Evolutionary conservation across 2,797 vertebrate genomes (phyloP).

Genomic region (Rhabdophis nuchalis): DNA sequence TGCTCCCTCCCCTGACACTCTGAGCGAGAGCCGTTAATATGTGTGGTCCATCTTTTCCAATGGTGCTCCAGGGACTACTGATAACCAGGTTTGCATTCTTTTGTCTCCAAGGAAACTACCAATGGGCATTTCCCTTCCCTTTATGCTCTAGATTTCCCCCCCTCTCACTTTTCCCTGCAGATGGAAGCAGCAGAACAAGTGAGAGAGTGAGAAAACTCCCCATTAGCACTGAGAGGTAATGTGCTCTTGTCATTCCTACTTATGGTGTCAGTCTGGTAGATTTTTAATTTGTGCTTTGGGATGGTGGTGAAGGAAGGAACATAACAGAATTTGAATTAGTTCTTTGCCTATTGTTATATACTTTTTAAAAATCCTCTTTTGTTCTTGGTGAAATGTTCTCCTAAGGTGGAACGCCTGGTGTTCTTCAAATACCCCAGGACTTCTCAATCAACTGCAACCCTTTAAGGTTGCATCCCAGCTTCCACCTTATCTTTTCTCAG

Average conservation of each 20-base stretch:
- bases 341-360: background rate
- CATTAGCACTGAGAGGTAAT: background rate
- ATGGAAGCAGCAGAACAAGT: background rate
- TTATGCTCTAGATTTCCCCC: too few species aligned
- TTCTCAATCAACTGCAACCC: background rate
- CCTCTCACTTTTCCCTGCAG: fast-evolving
- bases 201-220: background rate
- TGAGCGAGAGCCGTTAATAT: background rate
- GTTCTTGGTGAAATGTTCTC: background rate
- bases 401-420: background rate
- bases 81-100: background rate
- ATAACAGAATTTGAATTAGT: background rate
- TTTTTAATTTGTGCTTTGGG: background rate
- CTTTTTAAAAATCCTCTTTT: background rate
- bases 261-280: background rate
- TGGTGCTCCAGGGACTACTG: background rate
- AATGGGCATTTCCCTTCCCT: background rate
- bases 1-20: too few species aligned
- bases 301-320: background rate
- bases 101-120: background rate
- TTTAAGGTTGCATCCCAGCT: background rate
- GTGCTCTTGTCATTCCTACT: background rate
- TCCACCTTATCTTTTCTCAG: background rate
- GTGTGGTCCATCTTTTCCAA: background rate
- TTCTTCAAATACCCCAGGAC: background rate